Conservation (phyloP, 2,888 invertebrate genomes). For the Linyphia triangularis region DNA sequence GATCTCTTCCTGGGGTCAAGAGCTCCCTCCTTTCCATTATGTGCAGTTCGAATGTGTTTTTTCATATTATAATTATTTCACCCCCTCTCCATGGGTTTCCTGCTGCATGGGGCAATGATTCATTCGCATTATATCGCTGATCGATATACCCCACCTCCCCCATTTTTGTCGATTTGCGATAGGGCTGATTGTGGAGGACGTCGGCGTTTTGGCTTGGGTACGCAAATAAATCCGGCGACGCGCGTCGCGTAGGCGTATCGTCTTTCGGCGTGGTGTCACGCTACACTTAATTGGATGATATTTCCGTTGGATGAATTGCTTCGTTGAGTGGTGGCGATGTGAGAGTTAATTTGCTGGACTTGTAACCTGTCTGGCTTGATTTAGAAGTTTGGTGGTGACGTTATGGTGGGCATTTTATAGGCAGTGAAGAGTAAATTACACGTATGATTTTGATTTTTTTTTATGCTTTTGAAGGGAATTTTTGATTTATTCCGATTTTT, state of each 20-base stretch:
- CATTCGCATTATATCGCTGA: conserved; percentile 32
- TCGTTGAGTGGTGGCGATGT: neutral
- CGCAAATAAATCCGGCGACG: conserved; percentile 26
- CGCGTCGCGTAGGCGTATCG: neutral
- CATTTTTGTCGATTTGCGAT: neutral
- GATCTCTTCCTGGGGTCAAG: conserved; percentile 16
- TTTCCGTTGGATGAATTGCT: neutral
- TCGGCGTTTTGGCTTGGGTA: neutral
- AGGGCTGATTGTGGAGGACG: neutral
- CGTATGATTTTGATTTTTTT: too few relatives aligned
- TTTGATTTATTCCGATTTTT: too few relatives aligned
- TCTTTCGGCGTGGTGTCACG: neutral
- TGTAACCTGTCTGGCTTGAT: neutral
- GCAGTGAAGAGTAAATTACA: too few relatives aligned
- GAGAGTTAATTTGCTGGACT: neutral
- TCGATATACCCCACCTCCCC: conserved; percentile 45
- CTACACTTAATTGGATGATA: neutral
- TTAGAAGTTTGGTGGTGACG: neutral
- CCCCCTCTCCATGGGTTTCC: conserved; percentile 44
- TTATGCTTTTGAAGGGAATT: too few relatives aligned
- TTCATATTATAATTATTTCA: neutral
- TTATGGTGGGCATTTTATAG: too few relatives aligned
- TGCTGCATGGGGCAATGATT: conserved; percentile 40
- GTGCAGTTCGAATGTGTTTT: neutral
- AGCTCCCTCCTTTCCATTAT: conserved; percentile 23